Percentiles rank a stretch among this genome's conserved stretches.
These are phyloP conservation scores for Lophotriccus pileatus DNA, from an alignment of 2,797 vertebrate genomes.

Conservation along the genomic window DNA sequence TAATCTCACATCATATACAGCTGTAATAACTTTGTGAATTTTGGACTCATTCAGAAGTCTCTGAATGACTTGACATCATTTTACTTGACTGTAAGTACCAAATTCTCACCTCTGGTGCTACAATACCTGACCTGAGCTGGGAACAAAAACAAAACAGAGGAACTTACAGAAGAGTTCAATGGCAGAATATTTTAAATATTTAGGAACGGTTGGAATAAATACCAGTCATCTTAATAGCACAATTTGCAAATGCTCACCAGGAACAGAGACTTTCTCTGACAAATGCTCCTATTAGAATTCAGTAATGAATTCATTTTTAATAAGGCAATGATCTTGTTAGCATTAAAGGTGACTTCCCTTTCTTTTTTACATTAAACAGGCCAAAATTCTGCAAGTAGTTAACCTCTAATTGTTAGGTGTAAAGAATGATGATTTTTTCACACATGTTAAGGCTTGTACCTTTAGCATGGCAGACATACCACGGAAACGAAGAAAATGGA, in stretches of 20 bases:
- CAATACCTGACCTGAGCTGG: not conserved
- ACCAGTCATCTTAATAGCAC: constrained; percentile 34
- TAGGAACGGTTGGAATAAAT: constrained; percentile 4
- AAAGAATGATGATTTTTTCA: not conserved
- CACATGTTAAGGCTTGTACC: not conserved
- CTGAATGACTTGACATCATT: not conserved
- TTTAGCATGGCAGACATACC: not conserved
- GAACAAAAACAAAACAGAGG: not conserved
- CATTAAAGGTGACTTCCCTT: constrained; percentile 24
- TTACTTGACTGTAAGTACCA: not conserved
- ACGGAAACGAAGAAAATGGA: not conserved
- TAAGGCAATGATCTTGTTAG: constrained; percentile 6
- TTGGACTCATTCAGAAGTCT: not conserved
- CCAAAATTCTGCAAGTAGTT: not conserved
- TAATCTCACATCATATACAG: not conserved
- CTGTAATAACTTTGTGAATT: not conserved
- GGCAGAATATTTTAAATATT: constrained; percentile 28
- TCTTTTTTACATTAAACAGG: not conserved
- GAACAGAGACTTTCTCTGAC: not conserved
- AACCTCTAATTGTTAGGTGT: not conserved
- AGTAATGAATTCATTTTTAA: constrained; percentile 43
- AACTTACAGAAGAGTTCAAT: not conserved
- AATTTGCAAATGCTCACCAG: constrained; percentile 2
- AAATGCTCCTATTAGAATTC: constrained; percentile 22
- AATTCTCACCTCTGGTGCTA: not conserved